Conservation (phyloP, 2,797 vertebrate genomes). For the Benthosema pterotum region DNA sequence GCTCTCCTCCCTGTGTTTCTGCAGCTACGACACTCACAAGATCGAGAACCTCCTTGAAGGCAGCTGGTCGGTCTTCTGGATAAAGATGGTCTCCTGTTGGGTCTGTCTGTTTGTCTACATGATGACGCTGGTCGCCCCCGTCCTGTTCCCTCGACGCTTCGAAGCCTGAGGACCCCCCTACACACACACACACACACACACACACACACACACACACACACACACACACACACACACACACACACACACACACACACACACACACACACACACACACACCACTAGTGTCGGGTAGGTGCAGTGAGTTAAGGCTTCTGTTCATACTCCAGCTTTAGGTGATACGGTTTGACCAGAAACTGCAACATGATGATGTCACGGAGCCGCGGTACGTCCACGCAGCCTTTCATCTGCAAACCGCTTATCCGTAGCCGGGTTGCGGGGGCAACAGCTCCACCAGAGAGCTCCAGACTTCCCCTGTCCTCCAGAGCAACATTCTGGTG, state of each 20-base stretch:
- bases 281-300: conserved; percentile 8
- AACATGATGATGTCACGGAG: too few relatives aligned
- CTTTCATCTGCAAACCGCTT: too few relatives aligned
- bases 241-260: conserved; percentile 22
- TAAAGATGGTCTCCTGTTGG: conserved; percentile 97
- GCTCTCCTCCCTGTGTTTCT: too few relatives aligned
- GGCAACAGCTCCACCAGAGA: too few relatives aligned
- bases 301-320: background rate
- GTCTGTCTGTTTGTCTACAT: conserved; percentile 90
- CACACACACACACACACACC: conserved; percentile 5
- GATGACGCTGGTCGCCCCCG: conserved; percentile 88
- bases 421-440: too few relatives aligned
- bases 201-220: conserved; percentile 19
- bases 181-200: conserved; percentile 5
- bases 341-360: too few relatives aligned
- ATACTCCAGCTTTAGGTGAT: too few relatives aligned
- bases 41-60: conserved; percentile 91
- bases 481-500: too few relatives aligned
- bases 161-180: conserved; percentile 76
- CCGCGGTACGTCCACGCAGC: too few relatives aligned
- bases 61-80: conserved; percentile 96
- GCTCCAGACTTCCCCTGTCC: too few relatives aligned
- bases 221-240: conserved; percentile 21
- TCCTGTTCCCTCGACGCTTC: conserved; percentile 90
- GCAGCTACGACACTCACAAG: conserved; percentile 87